Percentiles rank a stretch among this genome's conserved stretches.
phyloP scores from a whole-genome alignment of 2,113 vertebrate species.

The Leucoraja erinaceus region DNA sequence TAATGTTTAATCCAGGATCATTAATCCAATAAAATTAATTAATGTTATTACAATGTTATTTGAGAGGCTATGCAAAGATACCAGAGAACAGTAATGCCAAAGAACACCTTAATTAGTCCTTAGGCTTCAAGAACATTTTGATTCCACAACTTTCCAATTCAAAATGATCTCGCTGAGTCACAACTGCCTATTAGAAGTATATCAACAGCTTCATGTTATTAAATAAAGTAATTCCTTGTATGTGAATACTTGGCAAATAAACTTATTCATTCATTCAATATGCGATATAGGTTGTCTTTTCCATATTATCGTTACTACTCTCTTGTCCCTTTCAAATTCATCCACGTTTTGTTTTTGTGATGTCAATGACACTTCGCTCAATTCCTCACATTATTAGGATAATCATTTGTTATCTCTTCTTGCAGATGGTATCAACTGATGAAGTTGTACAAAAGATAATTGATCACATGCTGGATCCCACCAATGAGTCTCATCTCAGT shows the following conservation, averaged over 20 bases:
- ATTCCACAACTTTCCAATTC: background rate
- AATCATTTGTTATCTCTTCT: background rate
- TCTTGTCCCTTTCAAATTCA: background rate
- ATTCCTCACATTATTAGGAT: background rate
- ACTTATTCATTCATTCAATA: no score
- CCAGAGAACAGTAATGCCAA: no score
- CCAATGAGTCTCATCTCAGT: slow-evolving; percentile 66
- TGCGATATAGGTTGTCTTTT: background rate
- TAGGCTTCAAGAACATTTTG: background rate
- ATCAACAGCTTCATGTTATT: background rate
- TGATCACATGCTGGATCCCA: slow-evolving; percentile 73
- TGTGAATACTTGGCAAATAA: no score
- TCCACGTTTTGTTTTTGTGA: background rate
- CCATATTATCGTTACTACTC: background rate
- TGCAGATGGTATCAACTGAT: slow-evolving; percentile 65
- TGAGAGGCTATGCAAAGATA: background rate
- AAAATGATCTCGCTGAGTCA: background rate
- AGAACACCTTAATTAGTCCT: background rate
- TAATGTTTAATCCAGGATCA: background rate
- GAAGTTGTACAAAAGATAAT: slow-evolving; percentile 76
- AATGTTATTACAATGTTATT: background rate
- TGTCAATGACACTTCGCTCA: background rate
- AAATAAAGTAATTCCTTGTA: background rate
- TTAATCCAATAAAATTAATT: background rate
- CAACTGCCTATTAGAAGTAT: background rate